Percentiles rank a stretch among this genome's conserved stretches.
Conservation (phyloP, 1,140 invertebrate genomes). For the Chrysopa pallens region DNA sequence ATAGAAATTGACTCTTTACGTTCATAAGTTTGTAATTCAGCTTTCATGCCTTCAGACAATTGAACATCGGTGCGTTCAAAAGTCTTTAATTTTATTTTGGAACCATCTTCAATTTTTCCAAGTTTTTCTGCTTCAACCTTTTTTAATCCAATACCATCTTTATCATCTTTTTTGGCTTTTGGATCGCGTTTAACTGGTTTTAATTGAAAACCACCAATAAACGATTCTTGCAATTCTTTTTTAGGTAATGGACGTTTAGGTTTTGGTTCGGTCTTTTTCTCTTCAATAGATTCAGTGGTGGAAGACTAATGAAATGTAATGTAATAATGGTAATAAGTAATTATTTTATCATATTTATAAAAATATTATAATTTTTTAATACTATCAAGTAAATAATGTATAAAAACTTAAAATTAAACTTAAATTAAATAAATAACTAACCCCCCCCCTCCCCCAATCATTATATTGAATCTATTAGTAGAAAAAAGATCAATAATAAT, state of each 20-base stretch:
- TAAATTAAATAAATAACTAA: too few relatives aligned
- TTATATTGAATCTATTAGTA: too few relatives aligned
- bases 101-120: neutral
- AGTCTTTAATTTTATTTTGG: neutral
- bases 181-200: neutral
- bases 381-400: too few relatives aligned
- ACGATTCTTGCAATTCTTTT: neutral
- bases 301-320: too few relatives aligned
- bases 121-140: neutral
- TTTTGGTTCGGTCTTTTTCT: neutral
- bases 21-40: neutral
- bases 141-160: neutral
- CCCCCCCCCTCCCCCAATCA: too few relatives aligned
- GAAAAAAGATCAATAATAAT: too few relatives aligned
- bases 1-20: too few relatives aligned
- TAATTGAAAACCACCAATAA: neutral
- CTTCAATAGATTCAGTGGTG: neutral
- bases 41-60: neutral
- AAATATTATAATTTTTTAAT: too few relatives aligned
- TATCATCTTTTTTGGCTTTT: neutral
- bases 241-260: neutral
- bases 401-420: too few relatives aligned
- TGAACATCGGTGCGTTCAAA: neutral
- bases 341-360: too few relatives aligned
- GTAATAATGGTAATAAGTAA: too few relatives aligned